These are phyloP conservation scores for Labia minor DNA, from an alignment of 2,888 invertebrate species.

Conservation along the genomic window DNA sequence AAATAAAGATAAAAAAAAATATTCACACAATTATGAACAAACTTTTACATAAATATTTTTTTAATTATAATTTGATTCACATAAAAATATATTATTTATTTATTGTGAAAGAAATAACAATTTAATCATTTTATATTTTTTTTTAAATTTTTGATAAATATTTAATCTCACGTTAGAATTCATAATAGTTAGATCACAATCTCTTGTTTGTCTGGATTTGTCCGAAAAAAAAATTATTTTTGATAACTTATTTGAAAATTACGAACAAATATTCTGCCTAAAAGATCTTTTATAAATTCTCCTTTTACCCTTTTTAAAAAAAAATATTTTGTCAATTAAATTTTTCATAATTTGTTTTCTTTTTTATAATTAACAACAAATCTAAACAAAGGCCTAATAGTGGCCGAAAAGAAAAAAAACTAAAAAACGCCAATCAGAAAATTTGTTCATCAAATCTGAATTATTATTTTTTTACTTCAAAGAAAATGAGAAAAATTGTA, in stretches of 20 bases:
- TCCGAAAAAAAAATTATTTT: conserved; percentile 2
- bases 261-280: conserved; percentile 13
- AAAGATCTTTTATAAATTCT: conserved; percentile 4
- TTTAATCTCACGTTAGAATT: neutral
- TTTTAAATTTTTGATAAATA: neutral
- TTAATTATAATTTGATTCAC: too few relatives aligned
- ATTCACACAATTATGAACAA: too few relatives aligned
- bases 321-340: too few relatives aligned
- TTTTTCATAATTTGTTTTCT: too few relatives aligned
- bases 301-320: too few relatives aligned
- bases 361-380: neutral
- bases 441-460: neutral
- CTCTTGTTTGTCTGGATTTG: neutral
- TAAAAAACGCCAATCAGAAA: neutral
- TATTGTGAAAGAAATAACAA: neutral
- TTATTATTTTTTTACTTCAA: neutral
- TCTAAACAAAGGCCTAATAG: conserved; percentile 2
- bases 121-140: neutral
- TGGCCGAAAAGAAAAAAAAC: neutral
- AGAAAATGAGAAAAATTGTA: neutral
- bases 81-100: neutral
- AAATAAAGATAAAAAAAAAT: too few relatives aligned
- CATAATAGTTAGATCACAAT: neutral
- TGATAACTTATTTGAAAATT: neutral
- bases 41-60: too few relatives aligned